These are phyloP conservation scores for Ridgeia piscesae DNA, from an alignment of 1,140 invertebrate genomes.

Conservation along the genomic window DNA sequence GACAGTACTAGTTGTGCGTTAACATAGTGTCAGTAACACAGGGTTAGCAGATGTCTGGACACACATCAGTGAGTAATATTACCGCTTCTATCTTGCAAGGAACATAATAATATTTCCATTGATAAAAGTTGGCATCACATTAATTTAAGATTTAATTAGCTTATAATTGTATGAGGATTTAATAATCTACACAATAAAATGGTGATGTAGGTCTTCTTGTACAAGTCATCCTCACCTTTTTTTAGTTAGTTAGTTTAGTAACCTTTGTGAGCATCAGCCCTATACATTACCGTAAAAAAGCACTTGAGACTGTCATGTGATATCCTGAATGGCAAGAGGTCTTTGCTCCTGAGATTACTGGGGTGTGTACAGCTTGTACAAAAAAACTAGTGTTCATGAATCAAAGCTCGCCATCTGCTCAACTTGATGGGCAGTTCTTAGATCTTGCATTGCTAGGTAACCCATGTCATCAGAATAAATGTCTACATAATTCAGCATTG, in stretches of 20 bases:
- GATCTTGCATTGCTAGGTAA: too few species aligned
- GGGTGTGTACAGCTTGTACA: too few species aligned
- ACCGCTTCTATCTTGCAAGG: background rate
- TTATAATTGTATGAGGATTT: background rate
- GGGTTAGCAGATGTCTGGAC: background rate
- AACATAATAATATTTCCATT: background rate
- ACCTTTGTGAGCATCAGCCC: background rate
- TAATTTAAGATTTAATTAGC: background rate
- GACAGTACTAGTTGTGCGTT: background rate
- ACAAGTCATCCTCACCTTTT: background rate
- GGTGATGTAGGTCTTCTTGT: background rate
- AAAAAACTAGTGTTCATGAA: too few species aligned
- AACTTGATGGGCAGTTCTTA: too few species aligned
- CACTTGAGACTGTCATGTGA: background rate
- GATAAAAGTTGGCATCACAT: background rate
- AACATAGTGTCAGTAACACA: background rate
- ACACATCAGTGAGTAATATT: background rate
- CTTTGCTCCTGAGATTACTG: too few species aligned
- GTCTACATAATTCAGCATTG: too few species aligned
- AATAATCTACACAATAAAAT: background rate
- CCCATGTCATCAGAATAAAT: too few species aligned
- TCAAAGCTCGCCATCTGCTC: too few species aligned
- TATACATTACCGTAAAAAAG: background rate
- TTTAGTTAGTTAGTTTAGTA: background rate
- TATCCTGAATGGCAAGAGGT: background rate